phyloP scores from a whole-genome alignment of 2,888 invertebrate genomes.

The Cheilosia impressa region DNA sequence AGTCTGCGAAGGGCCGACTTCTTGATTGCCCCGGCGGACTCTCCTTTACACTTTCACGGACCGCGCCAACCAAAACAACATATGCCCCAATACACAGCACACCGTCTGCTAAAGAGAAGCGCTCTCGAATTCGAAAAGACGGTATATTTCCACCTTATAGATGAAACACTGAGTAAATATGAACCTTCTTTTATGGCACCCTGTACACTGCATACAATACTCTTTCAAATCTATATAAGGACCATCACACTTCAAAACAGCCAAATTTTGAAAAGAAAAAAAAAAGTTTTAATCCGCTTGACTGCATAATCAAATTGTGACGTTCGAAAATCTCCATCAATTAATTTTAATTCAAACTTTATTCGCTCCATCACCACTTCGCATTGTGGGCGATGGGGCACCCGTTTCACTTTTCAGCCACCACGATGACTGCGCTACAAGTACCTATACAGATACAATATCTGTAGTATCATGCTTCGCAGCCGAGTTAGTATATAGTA shows the following conservation, averaged over 20 bases:
- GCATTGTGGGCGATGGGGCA: neutral
- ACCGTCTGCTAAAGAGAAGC: too few relatives aligned
- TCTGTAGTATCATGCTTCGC: constrained; percentile 21
- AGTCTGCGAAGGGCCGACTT: too few relatives aligned
- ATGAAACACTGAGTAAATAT: too few relatives aligned
- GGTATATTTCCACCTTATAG: too few relatives aligned
- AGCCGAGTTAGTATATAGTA: constrained; percentile 9
- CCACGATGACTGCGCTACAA: constrained; percentile 46
- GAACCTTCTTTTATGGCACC: too few relatives aligned
- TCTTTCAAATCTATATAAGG: too few relatives aligned
- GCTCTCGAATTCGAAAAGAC: too few relatives aligned
- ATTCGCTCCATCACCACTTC: constrained; percentile 57
- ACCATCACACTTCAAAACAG: constrained; percentile 30
- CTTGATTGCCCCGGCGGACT: too few relatives aligned
- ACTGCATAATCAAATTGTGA: constrained; percentile 66
- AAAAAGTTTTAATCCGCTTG: constrained; percentile 62
- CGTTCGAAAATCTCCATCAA: constrained; percentile 67
- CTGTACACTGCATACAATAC: too few relatives aligned
- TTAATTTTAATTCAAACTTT: constrained; percentile 65
- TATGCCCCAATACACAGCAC: too few relatives aligned
- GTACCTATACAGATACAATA: constrained; percentile 19
- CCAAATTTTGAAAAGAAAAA: constrained; percentile 43
- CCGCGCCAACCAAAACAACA: too few relatives aligned
- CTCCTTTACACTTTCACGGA: too few relatives aligned
- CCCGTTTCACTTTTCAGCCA: constrained; percentile 18